Conservation (phyloP, 2,888 invertebrate species). For the Crematogaster levior region DNA sequence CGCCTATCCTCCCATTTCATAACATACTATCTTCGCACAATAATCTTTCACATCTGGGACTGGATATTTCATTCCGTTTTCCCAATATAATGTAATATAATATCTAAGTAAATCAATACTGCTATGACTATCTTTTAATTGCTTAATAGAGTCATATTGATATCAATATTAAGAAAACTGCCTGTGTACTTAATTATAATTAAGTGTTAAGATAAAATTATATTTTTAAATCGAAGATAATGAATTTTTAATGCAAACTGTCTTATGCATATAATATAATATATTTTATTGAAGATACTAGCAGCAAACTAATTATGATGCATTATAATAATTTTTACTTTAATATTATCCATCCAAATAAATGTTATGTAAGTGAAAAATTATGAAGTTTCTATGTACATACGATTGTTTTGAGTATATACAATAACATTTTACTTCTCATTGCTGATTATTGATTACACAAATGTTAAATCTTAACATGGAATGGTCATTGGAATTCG, state of each 20-base stretch:
- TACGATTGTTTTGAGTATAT: background rate
- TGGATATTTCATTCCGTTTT: slow-evolving; percentile 46
- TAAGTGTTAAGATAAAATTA: background rate
- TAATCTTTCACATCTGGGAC: slow-evolving; percentile 56
- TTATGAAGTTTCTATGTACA: background rate
- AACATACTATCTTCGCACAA: slow-evolving; percentile 61
- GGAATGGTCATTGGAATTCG: slow-evolving; percentile 1
- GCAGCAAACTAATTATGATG: background rate
- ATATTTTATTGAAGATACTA: background rate
- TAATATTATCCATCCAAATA: background rate
- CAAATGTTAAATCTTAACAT: background rate
- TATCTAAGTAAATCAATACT: slow-evolving; percentile 34
- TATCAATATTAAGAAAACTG: background rate
- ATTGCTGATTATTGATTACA: background rate
- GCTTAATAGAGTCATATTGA: background rate
- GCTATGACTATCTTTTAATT: slow-evolving; percentile 13
- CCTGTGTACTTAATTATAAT: background rate
- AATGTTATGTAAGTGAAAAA: no score
- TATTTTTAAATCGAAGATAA: background rate
- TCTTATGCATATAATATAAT: background rate
- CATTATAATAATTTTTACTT: background rate
- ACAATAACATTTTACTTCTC: background rate
- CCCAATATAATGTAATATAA: slow-evolving; percentile 24
- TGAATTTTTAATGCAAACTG: background rate
- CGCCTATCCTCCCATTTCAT: slow-evolving; percentile 69